Percentiles rank a stretch among this genome's conserved stretches.
Conservation (phyloP, 2,888 invertebrate genomes). For the Proisotoma minuta region DNA sequence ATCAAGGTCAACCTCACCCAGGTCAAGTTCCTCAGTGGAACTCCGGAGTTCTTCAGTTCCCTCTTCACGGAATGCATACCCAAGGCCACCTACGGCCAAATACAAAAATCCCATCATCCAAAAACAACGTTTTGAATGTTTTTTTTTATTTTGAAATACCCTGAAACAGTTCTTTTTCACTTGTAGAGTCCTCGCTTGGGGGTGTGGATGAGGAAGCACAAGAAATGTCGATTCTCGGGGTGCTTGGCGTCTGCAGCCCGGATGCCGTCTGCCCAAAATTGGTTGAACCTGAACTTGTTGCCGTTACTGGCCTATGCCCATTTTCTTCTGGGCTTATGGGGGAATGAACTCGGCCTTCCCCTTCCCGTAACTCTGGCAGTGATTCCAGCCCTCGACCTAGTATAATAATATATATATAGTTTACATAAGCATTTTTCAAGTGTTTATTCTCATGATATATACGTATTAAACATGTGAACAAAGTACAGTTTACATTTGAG, state of each 20-base stretch:
- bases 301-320: conserved; percentile 46
- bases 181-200: conserved; percentile 77
- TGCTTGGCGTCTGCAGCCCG: conserved; percentile 62
- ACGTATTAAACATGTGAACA: too few species aligned
- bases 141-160: too few species aligned
- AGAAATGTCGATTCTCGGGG: conserved; percentile 83
- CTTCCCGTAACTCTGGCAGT: conserved; percentile 55
- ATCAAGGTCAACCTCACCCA: conserved; percentile 60
- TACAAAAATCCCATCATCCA: too few species aligned
- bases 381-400: too few species aligned
- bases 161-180: conserved; percentile 71
- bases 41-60: conserved; percentile 80
- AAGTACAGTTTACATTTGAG: too few species aligned
- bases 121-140: too few species aligned
- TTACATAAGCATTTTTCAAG: too few species aligned
- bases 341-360: conserved; percentile 52
- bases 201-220: conserved; percentile 77
- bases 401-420: too few species aligned
- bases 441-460: too few species aligned
- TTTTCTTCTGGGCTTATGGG: too few species aligned
- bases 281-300: conserved; percentile 38
- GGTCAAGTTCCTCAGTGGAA: conserved; percentile 74
- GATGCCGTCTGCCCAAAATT: conserved; percentile 39
- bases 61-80: conserved; percentile 56
- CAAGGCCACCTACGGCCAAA: conserved; percentile 42